These are phyloP conservation scores for Sebastes diploproa DNA, from an alignment of 2,797 vertebrate species.

Conservation along the genomic window DNA sequence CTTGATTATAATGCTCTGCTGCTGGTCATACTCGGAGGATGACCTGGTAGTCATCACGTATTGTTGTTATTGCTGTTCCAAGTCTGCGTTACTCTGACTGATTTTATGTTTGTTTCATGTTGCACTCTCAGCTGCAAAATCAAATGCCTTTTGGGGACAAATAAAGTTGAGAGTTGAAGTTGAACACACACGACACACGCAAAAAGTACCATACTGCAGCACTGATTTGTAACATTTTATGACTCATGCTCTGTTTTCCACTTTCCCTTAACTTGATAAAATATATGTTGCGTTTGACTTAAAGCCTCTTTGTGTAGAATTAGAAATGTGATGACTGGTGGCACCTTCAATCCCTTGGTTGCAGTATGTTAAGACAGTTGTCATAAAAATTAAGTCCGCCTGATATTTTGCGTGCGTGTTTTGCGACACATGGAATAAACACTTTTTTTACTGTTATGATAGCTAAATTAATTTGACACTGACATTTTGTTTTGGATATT, in stretches of 20 bases:
- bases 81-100: no score
- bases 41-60: background rate
- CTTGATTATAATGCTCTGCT: background rate
- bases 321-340: slow-evolving; percentile 1
- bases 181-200: background rate
- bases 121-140: no score
- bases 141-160: background rate
- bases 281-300: background rate
- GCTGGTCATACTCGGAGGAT: background rate
- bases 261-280: background rate
- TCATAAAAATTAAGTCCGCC: slow-evolving; percentile 19
- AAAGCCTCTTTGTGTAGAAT: background rate
- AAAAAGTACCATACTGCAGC: background rate
- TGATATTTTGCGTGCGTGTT: background rate
- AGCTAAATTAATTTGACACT: background rate
- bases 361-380: slow-evolving; percentile 4
- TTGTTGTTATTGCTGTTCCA: no score
- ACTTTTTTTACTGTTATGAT: background rate
- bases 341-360: slow-evolving; percentile 21
- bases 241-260: slow-evolving; percentile 18
- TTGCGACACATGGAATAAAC: background rate
- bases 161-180: background rate
- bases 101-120: no score
- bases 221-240: slow-evolving; percentile 2
- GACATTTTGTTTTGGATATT: slow-evolving; percentile 12